Percentiles rank a stretch among this genome's conserved stretches.
Evolutionary conservation across 1,140 invertebrate genomes (phyloP).

Genomic region (Babylonia areolata): DNA sequence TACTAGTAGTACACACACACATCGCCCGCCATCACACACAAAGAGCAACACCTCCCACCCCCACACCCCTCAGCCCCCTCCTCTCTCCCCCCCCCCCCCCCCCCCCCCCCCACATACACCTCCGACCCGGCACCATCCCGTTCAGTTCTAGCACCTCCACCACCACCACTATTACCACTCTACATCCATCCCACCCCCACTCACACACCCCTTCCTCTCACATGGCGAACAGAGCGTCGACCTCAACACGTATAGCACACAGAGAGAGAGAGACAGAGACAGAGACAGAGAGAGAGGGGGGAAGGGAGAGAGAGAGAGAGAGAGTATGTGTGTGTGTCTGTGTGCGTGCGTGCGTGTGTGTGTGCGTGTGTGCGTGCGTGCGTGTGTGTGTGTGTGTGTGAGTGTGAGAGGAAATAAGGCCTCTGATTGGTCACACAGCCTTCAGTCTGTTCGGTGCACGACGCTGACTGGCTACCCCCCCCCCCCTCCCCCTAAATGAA

Average conservation of each 20-base stretch:
- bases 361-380: no score
- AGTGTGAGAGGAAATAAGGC: background rate
- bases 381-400: no score
- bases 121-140: no score
- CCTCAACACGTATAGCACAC: no score
- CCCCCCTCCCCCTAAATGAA: no score
- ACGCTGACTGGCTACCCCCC: no score
- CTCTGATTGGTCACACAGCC: background rate
- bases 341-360: no score
- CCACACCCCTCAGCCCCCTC: background rate
- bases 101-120: background rate
- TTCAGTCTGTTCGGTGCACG: background rate
- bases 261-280: no score
- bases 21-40: slow-evolving; percentile 5
- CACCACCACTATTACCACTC: background rate
- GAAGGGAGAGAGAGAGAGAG: no score
- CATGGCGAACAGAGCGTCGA: background rate
- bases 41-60: background rate
- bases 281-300: no score
- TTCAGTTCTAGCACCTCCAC: background rate
- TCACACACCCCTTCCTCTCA: background rate
- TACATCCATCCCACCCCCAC: background rate
- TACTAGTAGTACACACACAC: background rate
- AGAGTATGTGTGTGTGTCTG: no score
- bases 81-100: background rate